Evolutionary conservation across 2,888 invertebrate genomes (phyloP).

Genomic region (Nomada flava): DNA sequence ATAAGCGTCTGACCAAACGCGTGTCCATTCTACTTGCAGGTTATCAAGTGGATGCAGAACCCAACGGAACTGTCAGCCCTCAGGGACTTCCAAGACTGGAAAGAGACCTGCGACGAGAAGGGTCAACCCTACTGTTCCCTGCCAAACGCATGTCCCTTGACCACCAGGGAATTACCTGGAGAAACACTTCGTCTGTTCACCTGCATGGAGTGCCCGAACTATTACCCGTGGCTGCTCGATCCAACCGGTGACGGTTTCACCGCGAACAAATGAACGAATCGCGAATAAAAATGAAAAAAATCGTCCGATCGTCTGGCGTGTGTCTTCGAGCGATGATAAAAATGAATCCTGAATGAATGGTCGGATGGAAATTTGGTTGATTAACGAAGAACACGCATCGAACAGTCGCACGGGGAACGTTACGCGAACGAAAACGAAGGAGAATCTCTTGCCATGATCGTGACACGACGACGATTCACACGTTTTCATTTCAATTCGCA

Average conservation of each 20-base stretch:
- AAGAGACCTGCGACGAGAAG: slow-evolving; percentile 97
- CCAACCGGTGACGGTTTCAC: slow-evolving; percentile 97
- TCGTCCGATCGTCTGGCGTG: slow-evolving; percentile 41
- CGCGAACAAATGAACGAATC: slow-evolving; percentile 88
- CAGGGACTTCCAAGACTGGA: slow-evolving; percentile 97
- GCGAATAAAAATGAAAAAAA: not conserved
- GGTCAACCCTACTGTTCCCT: slow-evolving; percentile 96
- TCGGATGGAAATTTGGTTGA: not conserved
- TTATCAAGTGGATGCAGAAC: slow-evolving; percentile 98
- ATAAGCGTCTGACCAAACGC: not conserved
- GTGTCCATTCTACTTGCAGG: slow-evolving; percentile 85
- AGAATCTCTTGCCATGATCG: not conserved
- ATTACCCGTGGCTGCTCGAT: slow-evolving; percentile 97
- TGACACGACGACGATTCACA: not conserved
- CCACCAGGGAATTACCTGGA: slow-evolving; percentile 95
- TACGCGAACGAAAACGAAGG: slow-evolving; percentile 39
- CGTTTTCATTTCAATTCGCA: not conserved
- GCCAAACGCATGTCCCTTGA: slow-evolving; percentile 95
- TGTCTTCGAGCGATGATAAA: slow-evolving; percentile 3
- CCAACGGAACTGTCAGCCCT: slow-evolving; percentile 94
- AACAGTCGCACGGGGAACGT: slow-evolving; percentile 21
- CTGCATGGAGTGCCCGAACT: slow-evolving; percentile 98
- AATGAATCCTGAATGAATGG: not conserved
- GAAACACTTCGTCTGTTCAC: slow-evolving; percentile 96
- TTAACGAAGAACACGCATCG: slow-evolving; percentile 19